Conservation (phyloP, 2,113 vertebrate species). For the Cynoglossus semilaevis region DNA sequence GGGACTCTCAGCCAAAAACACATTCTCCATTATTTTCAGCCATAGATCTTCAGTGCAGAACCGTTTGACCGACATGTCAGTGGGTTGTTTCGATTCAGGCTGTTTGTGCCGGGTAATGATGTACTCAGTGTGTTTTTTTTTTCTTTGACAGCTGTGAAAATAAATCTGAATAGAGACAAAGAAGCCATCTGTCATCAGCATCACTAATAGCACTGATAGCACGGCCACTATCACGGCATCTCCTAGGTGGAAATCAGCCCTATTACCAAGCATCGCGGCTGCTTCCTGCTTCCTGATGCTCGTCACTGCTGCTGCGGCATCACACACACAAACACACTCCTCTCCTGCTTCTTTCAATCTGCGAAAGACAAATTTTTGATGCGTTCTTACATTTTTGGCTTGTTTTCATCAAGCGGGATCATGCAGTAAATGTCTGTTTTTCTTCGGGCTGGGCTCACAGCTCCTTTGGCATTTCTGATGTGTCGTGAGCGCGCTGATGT, state of each 20-base stretch:
- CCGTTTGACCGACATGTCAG: slow-evolving; percentile 52
- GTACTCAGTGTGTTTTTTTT: slow-evolving; percentile 46
- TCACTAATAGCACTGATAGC: slow-evolving; percentile 68
- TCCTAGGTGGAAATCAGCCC: slow-evolving; percentile 73
- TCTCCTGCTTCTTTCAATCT: slow-evolving; percentile 11
- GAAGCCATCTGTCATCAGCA: slow-evolving; percentile 71
- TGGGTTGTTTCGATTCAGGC: slow-evolving; percentile 41
- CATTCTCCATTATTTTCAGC: slow-evolving; percentile 15
- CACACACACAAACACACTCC: slow-evolving; percentile 27
- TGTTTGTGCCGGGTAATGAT: slow-evolving; percentile 54
- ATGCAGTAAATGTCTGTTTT: slow-evolving; percentile 44
- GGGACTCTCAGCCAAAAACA: slow-evolving; percentile 81
- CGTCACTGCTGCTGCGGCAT: slow-evolving; percentile 19
- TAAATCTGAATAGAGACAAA: slow-evolving; percentile 69
- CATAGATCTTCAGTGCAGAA: slow-evolving; percentile 23
- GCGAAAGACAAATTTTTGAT: slow-evolving; percentile 33
- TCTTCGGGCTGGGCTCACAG: slow-evolving; percentile 36
- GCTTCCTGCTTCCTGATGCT: slow-evolving; percentile 71
- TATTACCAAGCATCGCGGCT: slow-evolving; percentile 64
- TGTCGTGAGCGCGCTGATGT: slow-evolving; percentile 77
- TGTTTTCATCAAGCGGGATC: slow-evolving; percentile 19
- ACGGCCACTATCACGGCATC: slow-evolving; percentile 65
- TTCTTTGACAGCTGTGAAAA: slow-evolving; percentile 61
- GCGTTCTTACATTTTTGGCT: slow-evolving; percentile 21
- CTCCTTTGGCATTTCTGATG: slow-evolving; percentile 76